These are phyloP conservation scores for Leptinotarsa peninsularis DNA, from an alignment of 2,888 invertebrate genomes.

Conservation along the genomic window DNA sequence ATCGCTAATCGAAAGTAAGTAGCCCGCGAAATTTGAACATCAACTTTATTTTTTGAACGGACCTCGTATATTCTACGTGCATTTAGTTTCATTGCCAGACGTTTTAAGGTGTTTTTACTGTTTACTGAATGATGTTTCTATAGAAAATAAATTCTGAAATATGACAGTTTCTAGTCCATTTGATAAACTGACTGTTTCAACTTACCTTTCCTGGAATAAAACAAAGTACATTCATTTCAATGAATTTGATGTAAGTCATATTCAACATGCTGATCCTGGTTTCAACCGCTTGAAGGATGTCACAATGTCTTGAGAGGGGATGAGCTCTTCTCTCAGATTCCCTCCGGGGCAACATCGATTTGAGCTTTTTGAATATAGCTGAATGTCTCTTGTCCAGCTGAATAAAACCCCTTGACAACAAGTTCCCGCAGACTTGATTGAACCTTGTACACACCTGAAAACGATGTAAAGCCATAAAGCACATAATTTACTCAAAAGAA, in stretches of 20 bases:
- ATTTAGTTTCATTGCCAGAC: too few species aligned
- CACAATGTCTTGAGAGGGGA: constrained; percentile 87
- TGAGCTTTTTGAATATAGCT: constrained; percentile 81
- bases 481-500: background rate
- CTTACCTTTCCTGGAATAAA: constrained; percentile 93
- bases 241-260: constrained; percentile 92
- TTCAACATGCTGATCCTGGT: constrained; percentile 91
- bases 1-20: too few species aligned
- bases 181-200: constrained; percentile 6
- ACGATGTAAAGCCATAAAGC: background rate
- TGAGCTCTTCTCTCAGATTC: constrained; percentile 91
- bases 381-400: constrained; percentile 83
- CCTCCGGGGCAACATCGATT: constrained; percentile 84
- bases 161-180: too few species aligned
- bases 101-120: too few species aligned
- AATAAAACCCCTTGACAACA: constrained; percentile 85
- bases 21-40: too few species aligned
- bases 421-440: constrained; percentile 79
- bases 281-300: constrained; percentile 90
- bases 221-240: constrained; percentile 86
- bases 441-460: constrained; percentile 82
- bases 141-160: too few species aligned
- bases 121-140: too few species aligned
- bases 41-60: too few species aligned
- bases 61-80: too few species aligned